Evolutionary conservation across 2,888 invertebrate genomes (phyloP), one percentile per base, ranked within the genome.

Genomic region (Perizoma affinitatum): DNA sequence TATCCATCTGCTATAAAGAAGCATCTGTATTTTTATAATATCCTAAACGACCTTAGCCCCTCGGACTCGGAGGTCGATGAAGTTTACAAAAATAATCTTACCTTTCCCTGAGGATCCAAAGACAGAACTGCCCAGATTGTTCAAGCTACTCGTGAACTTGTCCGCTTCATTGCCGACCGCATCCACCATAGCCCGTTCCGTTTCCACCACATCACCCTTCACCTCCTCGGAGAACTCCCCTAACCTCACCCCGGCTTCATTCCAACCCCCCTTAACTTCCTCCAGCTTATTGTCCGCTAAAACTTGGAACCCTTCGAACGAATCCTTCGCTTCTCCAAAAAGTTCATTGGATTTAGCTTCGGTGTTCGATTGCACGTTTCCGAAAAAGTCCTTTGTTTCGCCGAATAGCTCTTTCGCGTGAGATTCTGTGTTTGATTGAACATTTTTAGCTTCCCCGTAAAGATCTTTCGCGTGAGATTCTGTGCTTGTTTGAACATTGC

Each of bases 31-130:
- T 22, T 22, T 22, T 2, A 22, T 22, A 22, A 22, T 22, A 22
- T 22, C 22, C 22, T n/a, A n/a, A n/a, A n/a, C n/a, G n/a, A n/a
- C n/a, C n/a, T n/a, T n/a, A n/a, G n/a, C n/a, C n/a, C n/a, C n/a
- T n/a, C n/a, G n/a, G n/a, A n/a, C n/a, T 41, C 41, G 6, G 5
- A 36, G 5, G 5, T 5, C 6, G n/a, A 44, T 5, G n/a, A 9
- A 44, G 7, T 10, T 35, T 5, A 41, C 35, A 54, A 36, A 10
- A 41, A 7, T 4, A 22, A 22, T 7, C 43, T 62, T 42, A 92
- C 92, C 92, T 90, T 91, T 92, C 58, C 91, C 91, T 69, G 90
- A 88, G 74, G 86, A 83, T 70, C 91, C 90, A 72, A 90, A 90
- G 49, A 91, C 87, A 4, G 89, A 87, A 73, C 84, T 90, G 67